Conservation (phyloP, 2,888 invertebrate genomes). For the Aproaerema taeniolella region DNA sequence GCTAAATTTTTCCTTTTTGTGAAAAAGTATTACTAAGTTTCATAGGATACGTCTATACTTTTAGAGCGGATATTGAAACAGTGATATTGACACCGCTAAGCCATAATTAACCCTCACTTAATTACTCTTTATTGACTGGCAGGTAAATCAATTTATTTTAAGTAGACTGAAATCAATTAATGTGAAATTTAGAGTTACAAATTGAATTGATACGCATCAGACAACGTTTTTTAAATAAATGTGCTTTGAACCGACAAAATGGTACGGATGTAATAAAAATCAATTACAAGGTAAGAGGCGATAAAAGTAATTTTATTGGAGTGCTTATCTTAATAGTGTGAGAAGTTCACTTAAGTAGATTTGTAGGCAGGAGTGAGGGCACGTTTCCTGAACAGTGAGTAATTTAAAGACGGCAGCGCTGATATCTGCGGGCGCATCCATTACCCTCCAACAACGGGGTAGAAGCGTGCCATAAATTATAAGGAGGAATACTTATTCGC, state of each 20-base stretch:
- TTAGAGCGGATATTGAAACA: too few relatives aligned
- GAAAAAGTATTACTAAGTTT: conserved; percentile 10
- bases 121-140: too few relatives aligned
- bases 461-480: conserved; percentile 64
- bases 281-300: conserved; percentile 49
- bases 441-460: conserved; percentile 62
- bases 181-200: too few relatives aligned
- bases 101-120: too few relatives aligned
- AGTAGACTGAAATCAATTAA: too few relatives aligned
- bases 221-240: too few relatives aligned
- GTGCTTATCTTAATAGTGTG: conserved; percentile 62
- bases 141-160: too few relatives aligned
- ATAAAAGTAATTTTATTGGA: conserved; percentile 54
- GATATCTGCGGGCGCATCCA: conserved; percentile 71
- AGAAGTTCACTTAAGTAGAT: conserved; percentile 62
- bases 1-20: conserved; percentile 25
- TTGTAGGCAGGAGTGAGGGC: conserved; percentile 56
- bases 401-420: conserved; percentile 55
- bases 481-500: conserved; percentile 59
- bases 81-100: too few relatives aligned
- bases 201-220: too few relatives aligned
- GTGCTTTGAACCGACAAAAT: conserved; percentile 14
- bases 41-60: too few relatives aligned
- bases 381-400: conserved; percentile 56
- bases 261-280: conserved; percentile 49